Base-by-base conservation (phyloP, 2,113 vertebrate genomes). In the Eolophus roseicapilla region DNA sequence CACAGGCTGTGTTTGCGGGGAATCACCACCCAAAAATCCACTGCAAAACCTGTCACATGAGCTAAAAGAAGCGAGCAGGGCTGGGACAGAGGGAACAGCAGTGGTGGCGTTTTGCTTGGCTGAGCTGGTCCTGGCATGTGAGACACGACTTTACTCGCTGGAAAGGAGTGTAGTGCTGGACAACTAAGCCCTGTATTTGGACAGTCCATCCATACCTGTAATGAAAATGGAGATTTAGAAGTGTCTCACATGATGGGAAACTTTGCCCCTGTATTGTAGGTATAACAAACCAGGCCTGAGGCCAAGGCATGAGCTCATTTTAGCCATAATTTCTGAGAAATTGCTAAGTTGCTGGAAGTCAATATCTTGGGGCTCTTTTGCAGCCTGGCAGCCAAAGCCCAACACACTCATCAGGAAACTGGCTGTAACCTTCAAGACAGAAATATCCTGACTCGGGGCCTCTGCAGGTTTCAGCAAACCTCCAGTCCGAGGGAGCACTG, bases 321-420 rank as follows among this genome's bases (percentile, higher is more conserved):
- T 89, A 64, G 28, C 41, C 57, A 84, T 84, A 8, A 49, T 80
- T 94, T 87, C 65, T 92, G 95, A 88, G 84, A 70, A 96, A 89
- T 33, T 94, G 88, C 77, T 65, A 84, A 63, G 41, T 95, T 94
- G 91, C 96, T 96, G 92, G 83, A 96, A 96, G 84, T 93, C 80
- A 84, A 37, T 85, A 73, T 10, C 35, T 75, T 16, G 3, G 20
- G 15, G 67, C 28, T 47, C 28, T 60, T 67, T 87, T 88, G 37
- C 49, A 70, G 52, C 80, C 80, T 91, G 88, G 83, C 83, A 90
- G 91, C 28, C 44, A 21, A 73, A 90, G 62, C 52, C 77, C 65
- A 78, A 31, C 1, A 11, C 9, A 7, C 69, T 89, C 71, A 55
- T 74, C 80, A 86, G 77, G 77, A 93, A 96, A 65, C 24, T 2